Conservation (phyloP, 2,888 invertebrate genomes). For the Nymphalis polychloros region DNA sequence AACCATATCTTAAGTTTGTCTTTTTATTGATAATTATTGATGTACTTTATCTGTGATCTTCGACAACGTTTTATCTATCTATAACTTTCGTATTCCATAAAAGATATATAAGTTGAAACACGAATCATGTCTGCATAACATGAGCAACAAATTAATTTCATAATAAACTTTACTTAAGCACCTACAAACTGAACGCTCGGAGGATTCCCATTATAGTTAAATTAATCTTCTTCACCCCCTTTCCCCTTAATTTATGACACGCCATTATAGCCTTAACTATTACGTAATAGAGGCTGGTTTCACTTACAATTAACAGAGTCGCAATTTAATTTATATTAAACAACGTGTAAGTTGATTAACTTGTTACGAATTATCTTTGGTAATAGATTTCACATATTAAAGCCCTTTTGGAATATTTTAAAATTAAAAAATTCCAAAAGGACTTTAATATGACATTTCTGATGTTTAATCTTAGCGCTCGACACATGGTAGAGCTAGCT, state of each 20-base stretch:
- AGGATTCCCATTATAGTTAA: constrained; percentile 31
- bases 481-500: too few species aligned
- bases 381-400: too few species aligned
- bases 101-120: not conserved
- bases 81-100: too few species aligned
- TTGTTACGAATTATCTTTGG: not conserved
- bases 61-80: too few species aligned
- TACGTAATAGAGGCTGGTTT: not conserved
- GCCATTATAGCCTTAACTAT: not conserved
- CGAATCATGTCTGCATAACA: not conserved
- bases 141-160: constrained; percentile 6
- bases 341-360: constrained; percentile 9
- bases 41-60: too few species aligned
- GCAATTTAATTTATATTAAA: constrained; percentile 1
- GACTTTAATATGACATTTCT: too few species aligned
- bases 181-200: constrained; percentile 20
- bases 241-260: constrained; percentile 6
- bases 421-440: too few species aligned
- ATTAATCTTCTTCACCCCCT: constrained; percentile 37
- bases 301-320: not conserved
- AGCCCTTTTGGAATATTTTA: too few species aligned
- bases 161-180: constrained; percentile 25
- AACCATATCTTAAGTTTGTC: too few species aligned
- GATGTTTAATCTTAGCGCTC: too few species aligned
- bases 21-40: too few species aligned